Evolutionary conservation across 2,797 vertebrate species (phyloP), one percentile per base, ranked within the genome.

Genomic region (Coregonus suidteri): DNA sequence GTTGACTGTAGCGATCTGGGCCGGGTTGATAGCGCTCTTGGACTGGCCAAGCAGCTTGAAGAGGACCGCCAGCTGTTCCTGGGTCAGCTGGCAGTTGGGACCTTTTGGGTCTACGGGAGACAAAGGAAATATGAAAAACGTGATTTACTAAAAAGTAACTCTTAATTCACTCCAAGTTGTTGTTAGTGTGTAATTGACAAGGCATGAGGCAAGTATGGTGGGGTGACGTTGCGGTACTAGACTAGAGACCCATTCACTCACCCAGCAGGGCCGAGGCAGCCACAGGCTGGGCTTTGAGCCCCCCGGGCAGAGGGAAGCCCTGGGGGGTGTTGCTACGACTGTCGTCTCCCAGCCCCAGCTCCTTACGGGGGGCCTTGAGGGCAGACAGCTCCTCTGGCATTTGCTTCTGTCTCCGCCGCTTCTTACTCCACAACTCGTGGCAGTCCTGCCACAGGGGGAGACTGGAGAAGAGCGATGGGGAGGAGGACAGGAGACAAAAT

Each of bases 381-480:
- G 95, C 95, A 1, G 94, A 92, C 68, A 94, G 85, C 69, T 99
- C 97, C 90, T 99, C 98, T 0, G 95, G 95, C 93, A 98, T 95
- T 90, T 99, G 98, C 91, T 99, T 99, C 94, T 99, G 98, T 20
- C 98, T 93, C 84, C 98, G 94, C 0, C 98, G 96, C 54, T 99
- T 99, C 93, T 99, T 99, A 91, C 98, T 99, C 98, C 98, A 99
- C 79, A 99, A 91, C 87, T 99, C 98, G 67, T 99, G 98, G 86
- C 98, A 99, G 92, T 99, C 98, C 92, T 99, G 98, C 98, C 98
- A 99, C 82, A 98, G 94, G 69, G 98, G 98, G 85, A 99, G 97
- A 85, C 98, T 99, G 83, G 6, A 53, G 4, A 37, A n/a, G 0
- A 66, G 71, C 30, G 14, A 31, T 13, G 59, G n/a, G 35, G 59